Evolutionary conservation across 2,888 invertebrate genomes (phyloP).

Genomic region (Lepidocyrtinus sp.): DNA sequence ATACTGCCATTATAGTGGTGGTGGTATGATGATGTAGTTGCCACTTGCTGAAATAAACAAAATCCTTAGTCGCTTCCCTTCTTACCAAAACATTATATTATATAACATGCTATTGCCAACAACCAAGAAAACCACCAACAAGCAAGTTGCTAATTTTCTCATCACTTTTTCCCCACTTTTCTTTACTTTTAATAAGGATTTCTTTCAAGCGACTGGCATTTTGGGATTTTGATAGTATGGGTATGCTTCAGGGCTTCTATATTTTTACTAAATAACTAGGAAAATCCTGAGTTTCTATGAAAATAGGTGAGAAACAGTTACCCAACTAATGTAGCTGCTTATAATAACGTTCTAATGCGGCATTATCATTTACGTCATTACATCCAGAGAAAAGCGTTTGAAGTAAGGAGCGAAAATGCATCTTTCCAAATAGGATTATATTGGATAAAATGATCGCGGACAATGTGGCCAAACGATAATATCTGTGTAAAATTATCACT

Average conservation of each 20-base stretch:
- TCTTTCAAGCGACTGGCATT: neutral
- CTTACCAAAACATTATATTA: neutral
- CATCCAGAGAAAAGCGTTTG: neutral
- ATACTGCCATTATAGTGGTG: too few species aligned
- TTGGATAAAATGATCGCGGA: too few species aligned
- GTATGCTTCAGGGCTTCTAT: neutral
- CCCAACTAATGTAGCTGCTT: neutral
- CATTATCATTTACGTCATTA: neutral
- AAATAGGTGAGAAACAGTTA: neutral
- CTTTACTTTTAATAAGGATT: conserved; percentile 6
- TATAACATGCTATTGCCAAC: neutral
- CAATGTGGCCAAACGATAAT: too few species aligned
- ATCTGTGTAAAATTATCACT: too few species aligned
- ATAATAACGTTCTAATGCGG: neutral
- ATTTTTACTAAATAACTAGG: neutral
- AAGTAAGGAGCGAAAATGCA: neutral
- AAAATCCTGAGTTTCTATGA: too few species aligned
- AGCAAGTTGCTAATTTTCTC: conserved; percentile 51
- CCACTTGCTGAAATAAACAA: too few species aligned
- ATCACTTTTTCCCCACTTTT: conserved; percentile 23
- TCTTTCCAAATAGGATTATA: too few species aligned
- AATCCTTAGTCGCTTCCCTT: too few species aligned
- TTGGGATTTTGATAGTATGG: neutral
- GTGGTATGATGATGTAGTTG: neutral
- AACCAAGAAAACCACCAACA: conserved; percentile 18